Percentiles rank a stretch among this genome's conserved stretches.
phyloP scores from a whole-genome alignment of 2,797 vertebrate species.

The Scarus forsteni region DNA sequence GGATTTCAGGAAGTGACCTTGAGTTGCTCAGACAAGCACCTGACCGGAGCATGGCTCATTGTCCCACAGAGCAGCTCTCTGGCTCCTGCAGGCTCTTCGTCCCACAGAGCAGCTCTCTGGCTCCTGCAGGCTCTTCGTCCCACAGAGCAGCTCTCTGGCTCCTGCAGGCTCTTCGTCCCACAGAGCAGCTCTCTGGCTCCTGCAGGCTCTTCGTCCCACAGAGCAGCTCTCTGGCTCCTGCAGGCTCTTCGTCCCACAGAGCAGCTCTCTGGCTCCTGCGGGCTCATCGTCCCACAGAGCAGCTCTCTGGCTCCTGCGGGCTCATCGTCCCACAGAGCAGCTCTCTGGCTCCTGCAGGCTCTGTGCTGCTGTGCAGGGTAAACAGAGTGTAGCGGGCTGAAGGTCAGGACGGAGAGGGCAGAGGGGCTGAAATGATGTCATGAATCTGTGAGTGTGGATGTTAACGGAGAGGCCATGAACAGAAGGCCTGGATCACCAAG shows the following conservation, averaged over 20 bases:
- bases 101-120: conserved; percentile 67
- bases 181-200: conserved; percentile 68
- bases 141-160: conserved; percentile 68
- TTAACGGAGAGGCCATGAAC: no score
- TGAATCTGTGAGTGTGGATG: background rate
- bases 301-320: conserved; percentile 66
- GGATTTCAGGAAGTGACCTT: conserved; percentile 85
- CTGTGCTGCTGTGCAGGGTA: conserved; percentile 26
- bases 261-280: conserved; percentile 67
- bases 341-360: conserved; percentile 65
- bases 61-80: conserved; percentile 69
- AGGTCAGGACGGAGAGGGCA: conserved; percentile 26
- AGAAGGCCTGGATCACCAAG: no score
- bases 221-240: conserved; percentile 68
- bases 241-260: conserved; percentile 67
- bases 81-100: conserved; percentile 66
- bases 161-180: conserved; percentile 69
- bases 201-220: conserved; percentile 67
- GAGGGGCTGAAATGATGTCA: conserved; percentile 13
- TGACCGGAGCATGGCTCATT: conserved; percentile 60
- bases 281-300: conserved; percentile 69
- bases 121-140: conserved; percentile 69
- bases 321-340: conserved; percentile 69
- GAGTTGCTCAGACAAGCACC: conserved; percentile 65
- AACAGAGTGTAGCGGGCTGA: conserved; percentile 19